These are phyloP conservation scores for Heptranchias perlo DNA, from an alignment of 2,113 vertebrate genomes.

Conservation along the genomic window DNA sequence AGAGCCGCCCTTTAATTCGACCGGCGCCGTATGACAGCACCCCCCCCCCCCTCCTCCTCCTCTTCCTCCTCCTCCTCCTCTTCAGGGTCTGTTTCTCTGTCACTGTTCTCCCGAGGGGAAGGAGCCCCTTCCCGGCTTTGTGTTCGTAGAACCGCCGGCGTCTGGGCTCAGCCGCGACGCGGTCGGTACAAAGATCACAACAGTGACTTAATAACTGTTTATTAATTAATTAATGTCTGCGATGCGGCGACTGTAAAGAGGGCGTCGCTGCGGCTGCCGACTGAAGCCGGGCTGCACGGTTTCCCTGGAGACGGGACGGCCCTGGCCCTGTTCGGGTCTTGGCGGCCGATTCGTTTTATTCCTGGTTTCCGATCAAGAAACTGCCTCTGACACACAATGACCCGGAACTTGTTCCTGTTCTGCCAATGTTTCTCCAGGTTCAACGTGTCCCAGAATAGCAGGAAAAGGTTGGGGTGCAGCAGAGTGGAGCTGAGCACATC, in stretches of 20 bases:
- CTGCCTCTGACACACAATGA: background rate
- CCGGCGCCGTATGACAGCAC: no score
- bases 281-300: no score
- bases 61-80: no score
- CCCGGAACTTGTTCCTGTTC: slow-evolving; percentile 4
- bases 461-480: background rate
- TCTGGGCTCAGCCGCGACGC: no score
- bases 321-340: background rate
- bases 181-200: background rate
- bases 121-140: no score
- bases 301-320: background rate
- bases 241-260: background rate
- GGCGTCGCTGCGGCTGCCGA: background rate
- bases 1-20: no score
- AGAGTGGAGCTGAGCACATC: background rate
- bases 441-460: background rate
- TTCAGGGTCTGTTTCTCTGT: no score
- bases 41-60: no score
- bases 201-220: background rate
- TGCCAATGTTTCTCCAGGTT: background rate
- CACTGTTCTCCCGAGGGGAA: no score
- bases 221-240: background rate
- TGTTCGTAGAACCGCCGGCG: no score
- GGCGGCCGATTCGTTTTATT: background rate
- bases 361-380: background rate